Evolutionary conservation across 2,888 invertebrate species (phyloP), one percentile per base, ranked within the genome.

Genomic region (Callimorpha dominula): DNA sequence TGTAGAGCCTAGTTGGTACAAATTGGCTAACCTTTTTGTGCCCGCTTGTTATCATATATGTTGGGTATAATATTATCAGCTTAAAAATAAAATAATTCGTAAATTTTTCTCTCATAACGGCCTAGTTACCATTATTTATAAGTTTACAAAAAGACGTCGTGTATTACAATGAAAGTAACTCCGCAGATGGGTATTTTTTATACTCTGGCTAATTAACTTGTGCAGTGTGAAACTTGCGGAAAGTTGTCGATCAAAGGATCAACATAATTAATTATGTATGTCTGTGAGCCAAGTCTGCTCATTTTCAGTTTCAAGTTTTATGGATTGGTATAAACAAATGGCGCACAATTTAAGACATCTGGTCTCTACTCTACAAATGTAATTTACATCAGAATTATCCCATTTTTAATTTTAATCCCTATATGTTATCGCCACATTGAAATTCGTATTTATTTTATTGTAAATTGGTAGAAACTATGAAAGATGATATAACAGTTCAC

Each of bases 121-220:
- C 2, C 2, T 31, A 31, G 31, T 31, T 31, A 4, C 0, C 1
- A 14, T 82, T 81, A 85, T 86, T 87, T 86, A 80, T 73, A 87
- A 76, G 70, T 73, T 77, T 80, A 83, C 77, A 80, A 76, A 70
- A 75, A 78, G 79, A 74, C 43, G 43, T 46, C 4, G 43, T 72
- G 73, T 75, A 65, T 69, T 79, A 72, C 81, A 82, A 83, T 81
- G 76, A 80, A 85, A 85, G 75, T 66, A 78, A 84, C 85, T 84
- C 84, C 87, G 79, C 87, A 88, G 86, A 78, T 89, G 88, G 57
- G 65, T 77, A 85, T 17, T 87, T 72, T 85, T 85, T 86, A 82
- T 79, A 80, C 72, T 78, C 78, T 73, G 49, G 69, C 40, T 80
- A 81, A 83, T 87, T 89, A 87, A 87, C 89, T 87, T 86, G 86